Evolutionary conservation across 2,888 invertebrate genomes (phyloP).

Genomic region (Aphodius granarius): DNA sequence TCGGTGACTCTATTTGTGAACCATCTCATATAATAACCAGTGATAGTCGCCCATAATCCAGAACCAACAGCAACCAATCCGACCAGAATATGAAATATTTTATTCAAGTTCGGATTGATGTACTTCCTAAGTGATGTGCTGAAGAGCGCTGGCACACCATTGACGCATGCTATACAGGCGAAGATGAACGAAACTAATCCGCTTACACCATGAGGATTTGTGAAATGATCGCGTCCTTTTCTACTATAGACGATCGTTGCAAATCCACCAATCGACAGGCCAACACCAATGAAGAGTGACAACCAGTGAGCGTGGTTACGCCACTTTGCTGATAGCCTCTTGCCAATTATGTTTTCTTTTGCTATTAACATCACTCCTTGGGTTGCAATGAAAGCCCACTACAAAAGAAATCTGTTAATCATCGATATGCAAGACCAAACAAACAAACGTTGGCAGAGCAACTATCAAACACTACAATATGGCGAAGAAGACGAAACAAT

Average conservation of each 20-base stretch:
- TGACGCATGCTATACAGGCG: conserved; percentile 39
- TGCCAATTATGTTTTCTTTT: conserved; percentile 44
- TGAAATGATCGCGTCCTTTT: conserved; percentile 32
- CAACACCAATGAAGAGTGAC: conserved; percentile 40
- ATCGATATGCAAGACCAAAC: conserved; percentile 35
- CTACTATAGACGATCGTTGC: conserved; percentile 43
- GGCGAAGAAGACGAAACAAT: too few species aligned
- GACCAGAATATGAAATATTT: conserved; percentile 34
- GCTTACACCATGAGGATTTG: conserved; percentile 22
- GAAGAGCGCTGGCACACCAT: conserved; percentile 46
- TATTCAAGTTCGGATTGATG: conserved; percentile 34
- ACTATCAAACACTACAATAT: not conserved
- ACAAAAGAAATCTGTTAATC: conserved; percentile 33
- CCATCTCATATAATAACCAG: conserved; percentile 35
- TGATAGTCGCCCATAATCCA: conserved; percentile 32
- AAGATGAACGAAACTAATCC: conserved; percentile 31
- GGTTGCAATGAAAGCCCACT: conserved; percentile 49
- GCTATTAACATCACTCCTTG: conserved; percentile 47
- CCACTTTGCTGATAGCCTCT: conserved; percentile 33
- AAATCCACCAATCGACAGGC: conserved; percentile 42
- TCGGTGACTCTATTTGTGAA: conserved; percentile 27
- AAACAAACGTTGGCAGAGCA: too few species aligned
- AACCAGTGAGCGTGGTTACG: conserved; percentile 47
- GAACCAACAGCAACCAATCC: conserved; percentile 33
- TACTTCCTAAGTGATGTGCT: conserved; percentile 39